Percentiles rank a stretch among this genome's conserved stretches.
phyloP scores from a whole-genome alignment of 1,140 invertebrate genomes.

The Drosophila nasuta region DNA sequence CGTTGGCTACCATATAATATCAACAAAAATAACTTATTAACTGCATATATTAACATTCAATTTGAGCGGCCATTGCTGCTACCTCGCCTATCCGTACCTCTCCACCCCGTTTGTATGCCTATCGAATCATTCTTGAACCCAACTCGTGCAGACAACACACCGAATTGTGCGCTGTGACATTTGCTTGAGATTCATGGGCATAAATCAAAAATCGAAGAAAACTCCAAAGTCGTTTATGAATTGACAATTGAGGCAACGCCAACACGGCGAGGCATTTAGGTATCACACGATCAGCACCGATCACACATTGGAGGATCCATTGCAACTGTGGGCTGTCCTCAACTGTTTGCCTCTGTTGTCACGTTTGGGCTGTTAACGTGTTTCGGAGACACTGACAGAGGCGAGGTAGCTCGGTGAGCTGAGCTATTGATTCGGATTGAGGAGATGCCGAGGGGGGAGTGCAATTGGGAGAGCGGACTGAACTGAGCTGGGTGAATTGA shows the following conservation, averaged over 20 bases:
- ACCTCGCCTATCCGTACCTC: slow-evolving; percentile 21
- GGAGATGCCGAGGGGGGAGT: background rate
- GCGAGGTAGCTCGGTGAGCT: background rate
- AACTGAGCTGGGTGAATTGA: slow-evolving; percentile 45
- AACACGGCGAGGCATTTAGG: slow-evolving; percentile 51
- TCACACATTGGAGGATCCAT: slow-evolving; percentile 25
- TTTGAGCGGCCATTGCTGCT: slow-evolving; percentile 76
- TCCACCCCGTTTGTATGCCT: background rate
- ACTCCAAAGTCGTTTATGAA: slow-evolving; percentile 71
- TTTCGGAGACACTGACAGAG: slow-evolving; percentile 54
- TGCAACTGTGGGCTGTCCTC: slow-evolving; percentile 40
- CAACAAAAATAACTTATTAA: slow-evolving; percentile 80
- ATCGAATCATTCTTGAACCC: background rate
- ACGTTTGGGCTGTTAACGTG: slow-evolving; percentile 82
- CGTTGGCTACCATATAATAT: slow-evolving; percentile 83
- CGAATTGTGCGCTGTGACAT: slow-evolving; percentile 50
- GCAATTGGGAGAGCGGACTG: background rate
- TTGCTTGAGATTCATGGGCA: slow-evolving; percentile 71
- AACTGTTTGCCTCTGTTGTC: slow-evolving; percentile 54
- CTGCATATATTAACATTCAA: slow-evolving; percentile 84
- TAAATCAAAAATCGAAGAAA: slow-evolving; percentile 81
- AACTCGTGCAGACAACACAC: background rate
- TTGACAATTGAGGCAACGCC: slow-evolving; percentile 74
- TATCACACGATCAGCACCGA: slow-evolving; percentile 29
- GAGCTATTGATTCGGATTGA: background rate